Conservation (phyloP, 2,113 vertebrate genomes). For the Syngnathus typhle region DNA sequence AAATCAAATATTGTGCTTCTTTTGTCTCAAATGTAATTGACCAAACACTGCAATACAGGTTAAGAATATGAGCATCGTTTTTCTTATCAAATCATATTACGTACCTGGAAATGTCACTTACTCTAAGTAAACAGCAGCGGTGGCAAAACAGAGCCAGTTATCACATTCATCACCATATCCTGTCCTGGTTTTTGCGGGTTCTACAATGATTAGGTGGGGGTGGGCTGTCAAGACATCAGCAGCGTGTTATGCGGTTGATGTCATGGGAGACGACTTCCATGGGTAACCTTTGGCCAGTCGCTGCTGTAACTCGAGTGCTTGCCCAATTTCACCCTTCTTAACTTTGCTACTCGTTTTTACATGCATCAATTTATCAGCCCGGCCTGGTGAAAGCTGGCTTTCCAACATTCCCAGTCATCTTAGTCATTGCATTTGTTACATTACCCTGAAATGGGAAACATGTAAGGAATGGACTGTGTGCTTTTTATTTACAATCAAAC, state of each 20-base stretch:
- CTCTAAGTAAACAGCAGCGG: background rate
- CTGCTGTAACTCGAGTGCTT: constrained; percentile 53
- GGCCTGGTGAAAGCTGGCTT: constrained; percentile 30
- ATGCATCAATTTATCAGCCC: constrained; percentile 34
- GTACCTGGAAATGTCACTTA: background rate
- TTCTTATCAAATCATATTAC: background rate
- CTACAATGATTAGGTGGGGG: constrained; percentile 13
- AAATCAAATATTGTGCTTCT: background rate
- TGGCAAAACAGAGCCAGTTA: background rate
- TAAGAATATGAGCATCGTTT: background rate
- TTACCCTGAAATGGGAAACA: constrained; percentile 40
- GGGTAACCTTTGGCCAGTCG: constrained; percentile 49
- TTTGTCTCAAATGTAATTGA: background rate
- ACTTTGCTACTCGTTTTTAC: constrained; percentile 41
- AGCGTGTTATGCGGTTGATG: constrained; percentile 55
- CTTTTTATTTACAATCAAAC: constrained; percentile 22
- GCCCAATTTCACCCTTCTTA: constrained; percentile 64
- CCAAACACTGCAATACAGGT: background rate
- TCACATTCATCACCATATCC: background rate
- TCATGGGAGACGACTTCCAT: constrained; percentile 60
- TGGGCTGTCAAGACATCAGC: constrained; percentile 39
- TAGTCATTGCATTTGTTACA: constrained; percentile 24
- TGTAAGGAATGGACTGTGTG: constrained; percentile 44
- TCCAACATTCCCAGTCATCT: constrained; percentile 32
- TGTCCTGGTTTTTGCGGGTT: background rate